These are phyloP conservation scores for Phorcus lineatus DNA, from an alignment of 2,888 invertebrate species.

Conservation along the genomic window DNA sequence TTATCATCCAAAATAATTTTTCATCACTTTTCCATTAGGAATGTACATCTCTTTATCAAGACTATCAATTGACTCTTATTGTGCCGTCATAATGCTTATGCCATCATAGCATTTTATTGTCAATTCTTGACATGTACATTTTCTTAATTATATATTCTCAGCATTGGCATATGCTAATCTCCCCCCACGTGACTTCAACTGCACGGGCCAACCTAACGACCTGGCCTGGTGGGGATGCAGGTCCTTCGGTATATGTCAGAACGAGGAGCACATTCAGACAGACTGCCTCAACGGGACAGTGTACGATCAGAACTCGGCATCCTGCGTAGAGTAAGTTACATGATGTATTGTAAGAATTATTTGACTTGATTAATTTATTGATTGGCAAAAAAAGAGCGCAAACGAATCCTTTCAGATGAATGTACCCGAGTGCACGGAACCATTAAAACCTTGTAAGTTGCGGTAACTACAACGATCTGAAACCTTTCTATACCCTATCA, in stretches of 20 bases:
- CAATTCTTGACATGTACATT: too few species aligned
- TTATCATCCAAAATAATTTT: too few species aligned
- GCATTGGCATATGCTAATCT: neutral
- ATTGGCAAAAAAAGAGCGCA: neutral
- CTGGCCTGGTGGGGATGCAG: slow-evolving; percentile 55
- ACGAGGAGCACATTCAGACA: slow-evolving; percentile 40
- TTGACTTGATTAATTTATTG: neutral
- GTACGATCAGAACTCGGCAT: slow-evolving; percentile 43
- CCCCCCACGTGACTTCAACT: slow-evolving; percentile 36
- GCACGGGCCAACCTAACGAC: slow-evolving; percentile 46
- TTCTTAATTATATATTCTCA: too few species aligned
- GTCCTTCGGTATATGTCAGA: slow-evolving; percentile 51
- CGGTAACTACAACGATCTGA: too few species aligned
- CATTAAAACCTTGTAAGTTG: neutral
- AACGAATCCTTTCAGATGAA: too few species aligned
- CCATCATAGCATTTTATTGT: too few species aligned
- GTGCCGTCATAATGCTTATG: too few species aligned
- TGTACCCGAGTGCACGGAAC: too few species aligned
- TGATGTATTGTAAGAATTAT: neutral
- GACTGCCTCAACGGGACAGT: slow-evolving; percentile 50
- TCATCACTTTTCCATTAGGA: too few species aligned
- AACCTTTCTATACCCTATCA: too few species aligned
- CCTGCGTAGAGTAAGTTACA: neutral
- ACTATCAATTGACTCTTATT: too few species aligned
- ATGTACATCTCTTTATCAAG: too few species aligned